A percentile compares a stretch with the other conserved stretches of the same genome.
Conservation (phyloP, 35 echinoderm and acorn worm genomes). For the Holothuria glaberrima region DNA sequence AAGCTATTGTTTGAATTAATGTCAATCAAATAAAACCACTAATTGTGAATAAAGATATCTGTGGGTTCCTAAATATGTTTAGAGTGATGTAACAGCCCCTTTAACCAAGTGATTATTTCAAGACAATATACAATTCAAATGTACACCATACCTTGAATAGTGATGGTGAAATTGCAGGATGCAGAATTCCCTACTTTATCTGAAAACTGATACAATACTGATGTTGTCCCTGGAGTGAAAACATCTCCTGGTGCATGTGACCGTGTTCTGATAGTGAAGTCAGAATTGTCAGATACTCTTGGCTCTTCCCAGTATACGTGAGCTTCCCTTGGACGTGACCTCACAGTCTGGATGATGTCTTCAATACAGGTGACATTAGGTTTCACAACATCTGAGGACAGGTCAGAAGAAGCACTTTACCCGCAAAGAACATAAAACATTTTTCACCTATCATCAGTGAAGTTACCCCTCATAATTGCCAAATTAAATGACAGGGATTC, state of each 20-base stretch:
- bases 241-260: constrained; percentile 18
- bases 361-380: not conserved
- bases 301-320: constrained; percentile 32
- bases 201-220: not conserved
- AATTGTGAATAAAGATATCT: no score
- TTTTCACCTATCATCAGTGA: no score
- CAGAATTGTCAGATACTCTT: constrained; percentile 3
- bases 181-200: not conserved
- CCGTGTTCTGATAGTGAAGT: not conserved
- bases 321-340: not conserved
- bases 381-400: not conserved
- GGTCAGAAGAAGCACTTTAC: not conserved
- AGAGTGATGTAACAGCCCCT: no score
- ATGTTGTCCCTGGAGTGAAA: not conserved
- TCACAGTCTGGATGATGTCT: not conserved
- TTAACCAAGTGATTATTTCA: no score
- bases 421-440: no score
- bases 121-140: not conserved
- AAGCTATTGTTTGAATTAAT: no score
- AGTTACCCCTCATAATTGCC: no score
- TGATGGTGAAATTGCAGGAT: not conserved
- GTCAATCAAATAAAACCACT: no score
- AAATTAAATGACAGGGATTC: no score
- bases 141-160: not conserved
- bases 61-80: no score